A percentile compares a stretch with the other conserved stretches of the same genome.
Evolutionary conservation across 2,888 invertebrate genomes (phyloP).

Genomic region (Ichneumoninae sp.): DNA sequence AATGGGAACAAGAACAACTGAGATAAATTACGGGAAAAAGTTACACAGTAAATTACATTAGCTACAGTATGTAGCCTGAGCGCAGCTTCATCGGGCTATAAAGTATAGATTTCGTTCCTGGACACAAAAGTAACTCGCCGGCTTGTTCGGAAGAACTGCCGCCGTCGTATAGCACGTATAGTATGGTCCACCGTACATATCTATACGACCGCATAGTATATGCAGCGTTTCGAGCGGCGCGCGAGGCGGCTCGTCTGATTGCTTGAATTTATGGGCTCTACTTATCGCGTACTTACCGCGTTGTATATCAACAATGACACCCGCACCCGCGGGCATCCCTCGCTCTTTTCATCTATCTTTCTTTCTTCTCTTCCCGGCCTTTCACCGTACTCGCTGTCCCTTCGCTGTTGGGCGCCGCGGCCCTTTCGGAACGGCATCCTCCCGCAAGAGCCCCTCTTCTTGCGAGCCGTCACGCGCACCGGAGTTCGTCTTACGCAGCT

Average conservation of each 20-base stretch:
- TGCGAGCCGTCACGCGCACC: slow-evolving; percentile 13
- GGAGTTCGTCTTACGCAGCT: slow-evolving; percentile 12
- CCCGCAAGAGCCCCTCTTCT: slow-evolving; percentile 15
- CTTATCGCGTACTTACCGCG: slow-evolving; percentile 84
- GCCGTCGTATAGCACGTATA: slow-evolving; percentile 3
- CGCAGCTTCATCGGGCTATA: slow-evolving; percentile 10
- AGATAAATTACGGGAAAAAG: background rate
- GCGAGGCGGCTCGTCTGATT: slow-evolving; percentile 82
- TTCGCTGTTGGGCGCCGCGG: slow-evolving; percentile 38
- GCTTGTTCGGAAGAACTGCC: slow-evolving; percentile 37
- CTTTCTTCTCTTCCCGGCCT: slow-evolving; percentile 67
- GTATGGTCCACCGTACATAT: slow-evolving; percentile 14
- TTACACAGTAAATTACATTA: background rate
- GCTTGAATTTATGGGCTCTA: slow-evolving; percentile 84
- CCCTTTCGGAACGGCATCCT: slow-evolving; percentile 31
- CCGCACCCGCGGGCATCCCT: slow-evolving; percentile 81
- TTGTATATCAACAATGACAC: slow-evolving; percentile 84
- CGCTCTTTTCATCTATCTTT: slow-evolving; percentile 63
- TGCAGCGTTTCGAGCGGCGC: slow-evolving; percentile 60
- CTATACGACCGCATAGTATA: slow-evolving; percentile 34
- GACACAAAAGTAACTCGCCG: slow-evolving; percentile 41
- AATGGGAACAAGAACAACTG: background rate
- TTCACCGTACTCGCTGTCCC: slow-evolving; percentile 61
- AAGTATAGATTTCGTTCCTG: slow-evolving; percentile 27
- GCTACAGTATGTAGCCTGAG: background rate